Evolutionary conservation across 2,888 invertebrate genomes (phyloP), one percentile per base, ranked within the genome.

Genomic region (Cheilosia soror): DNA sequence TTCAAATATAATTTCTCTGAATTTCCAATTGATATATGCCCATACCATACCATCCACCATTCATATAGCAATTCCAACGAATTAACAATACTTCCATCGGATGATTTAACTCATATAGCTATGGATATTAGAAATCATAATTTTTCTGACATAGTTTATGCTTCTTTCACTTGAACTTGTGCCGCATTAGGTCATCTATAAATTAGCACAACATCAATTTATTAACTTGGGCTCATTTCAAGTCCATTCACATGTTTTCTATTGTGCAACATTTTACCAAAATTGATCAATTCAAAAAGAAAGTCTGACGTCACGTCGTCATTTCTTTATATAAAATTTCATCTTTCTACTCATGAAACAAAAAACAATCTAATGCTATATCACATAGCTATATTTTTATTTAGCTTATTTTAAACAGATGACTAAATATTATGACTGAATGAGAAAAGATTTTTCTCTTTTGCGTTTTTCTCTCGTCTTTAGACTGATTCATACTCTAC

Each of bases 111-210:
- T 31, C 47, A 63, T 63, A 44, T 29, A 44, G 15, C 15, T 49
- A 3, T 37, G 37, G 37, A 37, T 37, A 1, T 3, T 9, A 9
- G 4, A 31, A 63, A 31, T 63, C 33, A 47, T 20, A 6, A 37
- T 13, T 4, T 15, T 27, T 27, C 13, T 20, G 60, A 31, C 31
- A 20, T 40, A n/a, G 47, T 47, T 47, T 9, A 20, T 63, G 11
- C 6, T 42, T 15, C 44, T 5, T 29, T 29, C 62, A 62, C 42
- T 47, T 63, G 63, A 63, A 63, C 63, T 63, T 33, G 63, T 49
- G 11, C 47, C 63, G 11, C 9, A 33, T 47, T 13, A 47, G 63
- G 63, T 49, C 47, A 63, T 47, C 11, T 47, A 4, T 31, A 31
- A 9, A 7, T 15, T 11, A 44, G 2, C 9, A 5, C 37, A 20